Conservation (phyloP, 2,113 vertebrate genomes). For the Arenaria interpres region DNA sequence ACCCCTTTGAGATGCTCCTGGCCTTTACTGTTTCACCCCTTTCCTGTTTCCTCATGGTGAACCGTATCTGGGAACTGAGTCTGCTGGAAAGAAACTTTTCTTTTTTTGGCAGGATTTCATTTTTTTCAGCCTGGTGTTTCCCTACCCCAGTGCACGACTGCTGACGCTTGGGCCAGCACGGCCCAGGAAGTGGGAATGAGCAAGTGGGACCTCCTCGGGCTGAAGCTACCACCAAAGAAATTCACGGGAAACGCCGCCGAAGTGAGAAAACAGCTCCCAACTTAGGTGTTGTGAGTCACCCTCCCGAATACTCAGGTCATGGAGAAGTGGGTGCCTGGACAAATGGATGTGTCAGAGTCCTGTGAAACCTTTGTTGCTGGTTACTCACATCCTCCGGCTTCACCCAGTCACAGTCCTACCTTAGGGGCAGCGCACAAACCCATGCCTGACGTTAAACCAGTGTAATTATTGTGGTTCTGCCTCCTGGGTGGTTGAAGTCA, state of each 20-base stretch:
- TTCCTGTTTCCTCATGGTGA: background rate
- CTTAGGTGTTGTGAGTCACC: background rate
- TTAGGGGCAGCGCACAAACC: background rate
- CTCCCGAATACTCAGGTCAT: background rate
- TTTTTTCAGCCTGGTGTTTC: background rate
- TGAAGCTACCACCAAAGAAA: background rate
- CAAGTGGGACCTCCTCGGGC: background rate
- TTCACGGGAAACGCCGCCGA: background rate
- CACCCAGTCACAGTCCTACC: background rate
- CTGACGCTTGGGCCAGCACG: background rate
- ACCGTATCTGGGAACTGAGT: background rate
- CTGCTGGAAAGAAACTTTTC: background rate
- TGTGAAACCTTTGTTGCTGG: background rate
- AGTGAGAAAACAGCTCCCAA: background rate
- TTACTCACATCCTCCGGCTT: slow-evolving; percentile 32
- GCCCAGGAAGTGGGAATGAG: background rate
- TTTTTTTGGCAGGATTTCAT: background rate
- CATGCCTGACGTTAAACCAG: background rate
- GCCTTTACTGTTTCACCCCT: background rate
- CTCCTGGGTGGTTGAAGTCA: background rate
- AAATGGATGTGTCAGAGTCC: slow-evolving; percentile 11
- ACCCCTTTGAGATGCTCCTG: background rate
- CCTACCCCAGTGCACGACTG: background rate
- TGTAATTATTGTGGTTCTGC: background rate
- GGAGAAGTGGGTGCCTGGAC: background rate